Conservation (phyloP, 2,888 invertebrate species). For the Rotaria magnacalcarata region DNA sequence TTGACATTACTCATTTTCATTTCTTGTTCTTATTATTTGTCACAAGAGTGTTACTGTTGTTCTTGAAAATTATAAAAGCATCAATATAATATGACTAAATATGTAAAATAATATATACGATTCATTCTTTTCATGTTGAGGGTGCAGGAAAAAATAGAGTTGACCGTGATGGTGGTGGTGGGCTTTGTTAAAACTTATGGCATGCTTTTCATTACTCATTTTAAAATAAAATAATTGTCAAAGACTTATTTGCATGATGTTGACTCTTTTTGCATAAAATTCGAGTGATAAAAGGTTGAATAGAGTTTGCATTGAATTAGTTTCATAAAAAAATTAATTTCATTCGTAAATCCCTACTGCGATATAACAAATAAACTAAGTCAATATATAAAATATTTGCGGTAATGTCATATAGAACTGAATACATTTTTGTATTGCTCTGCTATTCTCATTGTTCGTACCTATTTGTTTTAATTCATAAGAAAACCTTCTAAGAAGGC, state of each 20-base stretch:
- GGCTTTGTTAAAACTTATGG: neutral
- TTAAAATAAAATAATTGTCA: neutral
- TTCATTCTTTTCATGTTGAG: neutral
- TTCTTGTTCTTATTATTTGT: constrained; percentile 19
- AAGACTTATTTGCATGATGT: neutral
- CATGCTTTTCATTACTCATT: neutral
- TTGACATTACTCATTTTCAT: neutral
- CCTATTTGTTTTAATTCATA: no score
- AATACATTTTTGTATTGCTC: no score
- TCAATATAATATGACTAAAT: neutral
- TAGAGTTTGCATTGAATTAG: no score
- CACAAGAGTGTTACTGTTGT: constrained; percentile 8
- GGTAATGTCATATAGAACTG: no score
- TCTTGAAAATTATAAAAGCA: neutral
- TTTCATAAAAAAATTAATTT: no score
- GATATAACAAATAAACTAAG: no score
- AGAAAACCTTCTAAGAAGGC: no score
- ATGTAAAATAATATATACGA: neutral
- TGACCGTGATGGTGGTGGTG: neutral
- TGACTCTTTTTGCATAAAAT: no score
- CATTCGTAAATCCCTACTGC: no score
- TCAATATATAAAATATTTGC: no score
- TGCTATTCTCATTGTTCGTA: no score
- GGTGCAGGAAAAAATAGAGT: neutral
- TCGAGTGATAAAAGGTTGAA: no score